Percentiles rank a stretch among this genome's conserved stretches.
Evolutionary conservation across 2,888 invertebrate species (phyloP).

Genomic region (Apoderus coryli): DNA sequence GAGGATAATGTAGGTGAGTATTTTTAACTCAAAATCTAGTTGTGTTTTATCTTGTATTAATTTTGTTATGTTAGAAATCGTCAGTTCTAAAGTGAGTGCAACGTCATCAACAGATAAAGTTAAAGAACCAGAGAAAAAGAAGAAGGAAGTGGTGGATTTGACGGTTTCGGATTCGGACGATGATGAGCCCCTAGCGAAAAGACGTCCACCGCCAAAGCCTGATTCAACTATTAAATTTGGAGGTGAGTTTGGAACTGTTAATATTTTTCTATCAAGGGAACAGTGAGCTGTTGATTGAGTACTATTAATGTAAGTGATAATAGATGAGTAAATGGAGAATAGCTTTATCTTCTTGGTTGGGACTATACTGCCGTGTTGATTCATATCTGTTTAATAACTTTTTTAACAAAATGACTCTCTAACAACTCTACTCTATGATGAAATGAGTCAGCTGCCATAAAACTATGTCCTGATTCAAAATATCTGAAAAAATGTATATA

Average conservation of each 20-base stretch:
- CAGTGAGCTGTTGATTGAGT: too few species aligned
- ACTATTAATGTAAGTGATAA: too few species aligned
- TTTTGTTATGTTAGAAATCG: slow-evolving; percentile 23
- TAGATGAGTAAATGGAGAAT: too few species aligned
- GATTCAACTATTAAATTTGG: slow-evolving; percentile 32
- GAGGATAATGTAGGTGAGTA: slow-evolving; percentile 57
- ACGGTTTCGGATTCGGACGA: slow-evolving; percentile 60
- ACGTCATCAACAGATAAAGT: slow-evolving; percentile 23
- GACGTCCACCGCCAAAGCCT: slow-evolving; percentile 31
- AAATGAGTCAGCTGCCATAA: too few species aligned
- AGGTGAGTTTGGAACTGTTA: slow-evolving; percentile 25
- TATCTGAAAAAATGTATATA: too few species aligned
- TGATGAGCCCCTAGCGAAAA: slow-evolving; percentile 48
- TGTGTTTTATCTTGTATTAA: neutral
- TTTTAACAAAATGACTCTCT: too few species aligned
- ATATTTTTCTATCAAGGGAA: slow-evolving; percentile 9
- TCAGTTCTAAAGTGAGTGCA: slow-evolving; percentile 21
- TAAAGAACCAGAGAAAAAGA: slow-evolving; percentile 24
- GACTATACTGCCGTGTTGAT: too few species aligned
- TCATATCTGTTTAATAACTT: too few species aligned
- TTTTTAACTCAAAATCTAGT: slow-evolving; percentile 5
- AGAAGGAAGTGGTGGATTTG: slow-evolving; percentile 45
- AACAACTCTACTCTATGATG: too few species aligned
- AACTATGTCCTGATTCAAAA: too few species aligned
- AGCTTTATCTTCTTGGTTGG: too few species aligned